These are phyloP conservation scores for Laterallus jamaicensis DNA, from an alignment of 2,113 vertebrate species.

Conservation along the genomic window DNA sequence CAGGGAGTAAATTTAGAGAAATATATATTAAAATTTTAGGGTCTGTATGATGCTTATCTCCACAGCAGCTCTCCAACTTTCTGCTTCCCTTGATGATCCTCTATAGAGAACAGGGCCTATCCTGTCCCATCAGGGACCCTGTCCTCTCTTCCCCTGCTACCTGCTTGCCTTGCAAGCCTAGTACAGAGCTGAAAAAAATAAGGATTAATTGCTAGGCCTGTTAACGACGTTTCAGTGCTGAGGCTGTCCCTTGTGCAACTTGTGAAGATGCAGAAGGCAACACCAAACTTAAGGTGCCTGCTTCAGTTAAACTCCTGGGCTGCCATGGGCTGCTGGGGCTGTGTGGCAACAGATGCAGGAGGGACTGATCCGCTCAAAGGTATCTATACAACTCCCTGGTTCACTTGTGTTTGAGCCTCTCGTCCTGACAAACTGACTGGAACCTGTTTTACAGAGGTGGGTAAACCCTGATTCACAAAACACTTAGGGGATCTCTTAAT, in stretches of 20 bases:
- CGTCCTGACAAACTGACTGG: background rate
- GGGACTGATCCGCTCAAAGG: background rate
- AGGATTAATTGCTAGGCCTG: background rate
- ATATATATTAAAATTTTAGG: background rate
- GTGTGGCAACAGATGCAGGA: background rate
- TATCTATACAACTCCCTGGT: background rate
- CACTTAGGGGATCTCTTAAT: background rate
- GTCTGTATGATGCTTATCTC: background rate
- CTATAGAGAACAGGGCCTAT: background rate
- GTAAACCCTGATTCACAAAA: background rate
- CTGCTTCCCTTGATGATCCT: background rate
- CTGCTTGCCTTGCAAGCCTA: background rate
- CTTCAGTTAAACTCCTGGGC: background rate
- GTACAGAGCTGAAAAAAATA: background rate
- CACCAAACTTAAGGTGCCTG: rapidly evolving
- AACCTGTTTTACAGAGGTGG: background rate
- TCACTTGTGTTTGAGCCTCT: background rate
- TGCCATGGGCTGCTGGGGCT: background rate
- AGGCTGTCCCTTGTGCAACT: background rate
- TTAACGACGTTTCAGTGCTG: rapidly evolving
- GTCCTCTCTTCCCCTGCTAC: background rate
- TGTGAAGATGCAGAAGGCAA: background rate
- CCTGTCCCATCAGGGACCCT: background rate
- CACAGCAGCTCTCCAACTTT: background rate
- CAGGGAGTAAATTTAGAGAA: background rate